Conservation (phyloP, 1,140 invertebrate species). For the Drosophila azteca region DNA sequence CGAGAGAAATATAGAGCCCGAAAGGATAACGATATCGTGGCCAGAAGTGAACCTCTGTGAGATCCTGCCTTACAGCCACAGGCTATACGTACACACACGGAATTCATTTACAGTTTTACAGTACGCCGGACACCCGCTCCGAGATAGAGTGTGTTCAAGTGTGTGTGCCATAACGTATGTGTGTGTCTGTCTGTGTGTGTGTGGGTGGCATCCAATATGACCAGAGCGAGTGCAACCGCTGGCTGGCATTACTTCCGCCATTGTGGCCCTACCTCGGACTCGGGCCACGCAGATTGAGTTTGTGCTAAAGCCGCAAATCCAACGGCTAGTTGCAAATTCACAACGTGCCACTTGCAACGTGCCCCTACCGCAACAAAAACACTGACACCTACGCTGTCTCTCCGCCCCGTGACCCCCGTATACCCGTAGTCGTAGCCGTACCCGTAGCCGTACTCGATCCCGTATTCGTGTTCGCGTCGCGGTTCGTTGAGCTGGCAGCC, state of each 20-base stretch:
- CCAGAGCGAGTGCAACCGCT: conserved; percentile 41
- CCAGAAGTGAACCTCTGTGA: conserved; percentile 9
- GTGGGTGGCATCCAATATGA: conserved; percentile 53
- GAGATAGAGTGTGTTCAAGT: background rate
- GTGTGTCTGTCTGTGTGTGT: conserved; percentile 27
- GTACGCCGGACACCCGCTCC: too few relatives aligned
- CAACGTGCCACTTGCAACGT: conserved; percentile 67
- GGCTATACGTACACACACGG: conserved; percentile 13
- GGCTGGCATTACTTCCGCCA: conserved; percentile 39
- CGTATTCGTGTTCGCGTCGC: conserved; percentile 47
- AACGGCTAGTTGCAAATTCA: conserved; percentile 67
- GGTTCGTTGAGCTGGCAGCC: conserved; percentile 51
- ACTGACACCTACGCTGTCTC: conserved; percentile 54
- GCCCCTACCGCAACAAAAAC: conserved; percentile 52
- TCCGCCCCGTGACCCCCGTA: background rate
- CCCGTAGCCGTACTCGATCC: conserved; percentile 5
- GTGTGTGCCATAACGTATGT: conserved; percentile 2
- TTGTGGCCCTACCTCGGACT: conserved; percentile 27
- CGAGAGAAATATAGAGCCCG: conserved; percentile 21
- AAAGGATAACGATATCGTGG: conserved; percentile 35
- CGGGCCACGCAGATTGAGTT: conserved; percentile 36
- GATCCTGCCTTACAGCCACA: conserved; percentile 22
- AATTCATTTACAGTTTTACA: too few relatives aligned
- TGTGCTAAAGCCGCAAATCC: conserved; percentile 65
- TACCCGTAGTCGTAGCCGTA: background rate